phyloP scores from a whole-genome alignment of 1,140 invertebrate genomes.

The Sitobion miscanthi region DNA sequence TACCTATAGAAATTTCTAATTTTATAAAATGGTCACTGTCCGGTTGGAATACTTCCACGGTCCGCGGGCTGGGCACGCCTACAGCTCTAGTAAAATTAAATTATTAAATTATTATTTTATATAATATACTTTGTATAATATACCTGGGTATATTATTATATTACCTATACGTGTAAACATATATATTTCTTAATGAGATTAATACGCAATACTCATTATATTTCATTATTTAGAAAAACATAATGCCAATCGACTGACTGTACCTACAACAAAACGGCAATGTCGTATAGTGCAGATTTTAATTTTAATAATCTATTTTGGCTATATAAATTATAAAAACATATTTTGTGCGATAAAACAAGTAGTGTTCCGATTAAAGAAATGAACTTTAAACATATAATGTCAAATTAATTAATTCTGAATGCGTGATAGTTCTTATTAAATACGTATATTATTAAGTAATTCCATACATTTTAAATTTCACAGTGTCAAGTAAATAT shows the following conservation, averaged over 20 bases:
- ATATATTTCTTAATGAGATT: neutral
- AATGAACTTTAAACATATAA: neutral
- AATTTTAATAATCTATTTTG: neutral
- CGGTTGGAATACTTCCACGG: no score
- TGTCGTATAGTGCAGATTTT: no score
- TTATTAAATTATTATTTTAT: no score
- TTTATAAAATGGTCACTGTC: no score
- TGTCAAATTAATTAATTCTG: neutral
- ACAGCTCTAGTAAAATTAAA: no score
- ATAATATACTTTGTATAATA: no score
- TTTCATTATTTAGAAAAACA: no score
- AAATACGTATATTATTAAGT: neutral
- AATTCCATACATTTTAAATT: neutral
- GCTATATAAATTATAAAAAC: neutral
- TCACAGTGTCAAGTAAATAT: neutral
- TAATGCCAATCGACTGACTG: neutral
- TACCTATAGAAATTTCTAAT: no score
- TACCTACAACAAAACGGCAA: no score
- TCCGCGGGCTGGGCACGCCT: no score
- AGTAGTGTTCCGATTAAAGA: neutral
- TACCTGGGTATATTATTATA: no score
- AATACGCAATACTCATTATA: no score
- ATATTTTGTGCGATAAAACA: neutral
- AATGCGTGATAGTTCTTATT: neutral
- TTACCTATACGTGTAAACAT: neutral